phyloP scores from a whole-genome alignment of 2,797 vertebrate species.

The Pantherophis vulpinus region DNA sequence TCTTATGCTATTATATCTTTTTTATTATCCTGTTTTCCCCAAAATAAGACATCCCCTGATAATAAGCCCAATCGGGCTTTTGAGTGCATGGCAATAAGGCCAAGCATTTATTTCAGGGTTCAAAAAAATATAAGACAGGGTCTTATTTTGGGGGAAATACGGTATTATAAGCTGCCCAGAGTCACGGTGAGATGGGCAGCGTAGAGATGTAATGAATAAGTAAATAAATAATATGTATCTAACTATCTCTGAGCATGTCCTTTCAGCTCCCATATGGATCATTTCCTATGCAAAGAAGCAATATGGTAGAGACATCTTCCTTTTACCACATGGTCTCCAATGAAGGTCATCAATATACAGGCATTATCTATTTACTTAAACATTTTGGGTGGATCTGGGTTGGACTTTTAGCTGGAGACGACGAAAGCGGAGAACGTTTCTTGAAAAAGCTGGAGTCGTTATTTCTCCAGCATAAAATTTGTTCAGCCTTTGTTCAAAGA shows the following conservation, averaged over 20 bases:
- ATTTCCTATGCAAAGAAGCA: background rate
- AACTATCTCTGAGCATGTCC: background rate
- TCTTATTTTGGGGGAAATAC: no score
- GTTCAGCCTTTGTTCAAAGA: constrained; percentile 8
- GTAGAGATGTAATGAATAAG: background rate
- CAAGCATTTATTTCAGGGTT: no score
- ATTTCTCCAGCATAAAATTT: background rate
- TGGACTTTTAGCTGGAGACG: background rate
- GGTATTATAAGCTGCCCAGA: no score
- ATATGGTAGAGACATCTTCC: background rate
- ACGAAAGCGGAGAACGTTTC: constrained; percentile 2
- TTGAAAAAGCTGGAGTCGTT: background rate
- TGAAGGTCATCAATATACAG: constrained; percentile 3
- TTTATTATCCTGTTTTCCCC: no score
- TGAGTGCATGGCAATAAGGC: no score
- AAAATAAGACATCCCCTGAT: no score
- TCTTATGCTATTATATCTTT: no score
- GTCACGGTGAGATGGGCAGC: background rate
- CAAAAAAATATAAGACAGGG: no score
- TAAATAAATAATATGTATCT: background rate
- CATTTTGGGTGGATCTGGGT: constrained; percentile 25
- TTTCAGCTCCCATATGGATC: constrained; percentile 16
- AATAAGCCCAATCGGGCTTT: no score
- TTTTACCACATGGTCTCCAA: constrained; percentile 4
- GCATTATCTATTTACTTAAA: constrained; percentile 6